Evolutionary conservation across 2,113 vertebrate genomes (phyloP), one percentile per base, ranked within the genome.

Genomic region (Chloroceryle aenea): DNA sequence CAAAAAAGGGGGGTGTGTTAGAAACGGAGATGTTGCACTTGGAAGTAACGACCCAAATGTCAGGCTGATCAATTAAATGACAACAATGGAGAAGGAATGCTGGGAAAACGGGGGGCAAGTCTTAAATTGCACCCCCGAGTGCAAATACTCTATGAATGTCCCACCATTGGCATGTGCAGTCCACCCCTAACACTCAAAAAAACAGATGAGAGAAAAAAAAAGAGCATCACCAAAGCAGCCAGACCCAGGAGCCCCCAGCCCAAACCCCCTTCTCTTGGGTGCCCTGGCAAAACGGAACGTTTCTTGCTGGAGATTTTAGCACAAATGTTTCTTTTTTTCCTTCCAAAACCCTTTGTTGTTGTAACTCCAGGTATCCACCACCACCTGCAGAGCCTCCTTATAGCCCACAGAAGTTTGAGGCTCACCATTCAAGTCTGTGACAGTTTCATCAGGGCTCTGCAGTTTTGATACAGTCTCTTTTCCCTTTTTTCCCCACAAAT

Each of bases 311-410:
- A 66, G 18, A 13, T 27, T 72, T 12, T 42, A 59, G 53, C n/a
- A 25, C 23, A 61, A 40, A 52, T 2, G 4, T 29, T 38, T 30
- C 6, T 6, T 26, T 34, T 71, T 52, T 47, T 10, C 50, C 21
- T 81, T 52, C 68, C 43, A 19, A 53, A 59, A 6, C 50, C 45
- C 27, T 40, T 34, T 2, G 1, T 19, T 21, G 4, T 7, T 50
- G 0, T 5, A 43, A 63, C 62, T 69, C 52, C 30, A 14, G 7
- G 22, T 13, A 47, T 2, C 12, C 38, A 3, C 0, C 9, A 4
- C 14, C 14, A 29, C 5, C 63, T 53, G 56, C 38, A 36, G 56
- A 53, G 38, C 64, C 43, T 81, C 52, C 30, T n/a, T 5, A 29
- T 40, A 27, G 11, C 78, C 52, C 52, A 25, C 2, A 1, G 7